Evolutionary conservation across 2,797 vertebrate species (phyloP), one percentile per base, ranked within the genome.

Genomic region (Triplophysa yarkandensis): DNA sequence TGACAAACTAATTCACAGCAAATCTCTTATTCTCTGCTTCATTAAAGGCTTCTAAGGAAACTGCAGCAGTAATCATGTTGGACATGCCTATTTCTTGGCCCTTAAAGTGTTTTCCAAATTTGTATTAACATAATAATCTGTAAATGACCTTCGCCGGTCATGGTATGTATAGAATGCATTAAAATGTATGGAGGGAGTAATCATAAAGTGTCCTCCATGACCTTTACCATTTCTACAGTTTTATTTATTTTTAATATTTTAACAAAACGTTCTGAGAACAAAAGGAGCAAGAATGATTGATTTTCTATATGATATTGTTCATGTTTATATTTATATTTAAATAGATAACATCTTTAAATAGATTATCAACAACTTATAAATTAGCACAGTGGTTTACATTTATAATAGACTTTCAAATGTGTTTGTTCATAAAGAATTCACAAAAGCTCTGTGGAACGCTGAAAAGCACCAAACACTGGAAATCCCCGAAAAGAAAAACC

Each of bases 1-100:
- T 17, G 25, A 48, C 48, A 60, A 72, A 50, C 52, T 67, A 58
- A 77, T 80, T 88, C 84, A 88, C 84, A 86, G 80, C 83, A 86
- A 74, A 76, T 87, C 85, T 80, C 69, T 62, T 57, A 60, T 67
- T 80, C 70, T 82, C 85, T 80, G 72, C 64, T 83, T 80, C 67
- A 77, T 77, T 80, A 83, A 83, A 86, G 80, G 85, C 82, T 50
- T 85, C 83, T 81, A 87, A 85, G 85, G 48, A 85, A 88, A 86
- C 71, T 50, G 83, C 85, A 83, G 78, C 82, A 86, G 86, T 88
- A 89, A 91, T 89, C 85, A 81, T 67, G 79, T 90, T 88, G 84
- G 82, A 79, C 82, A 79, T 84, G 83, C 85, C 76, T 86, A 85
- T 62, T 30, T 61, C 39, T 32, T 64, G 65, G 41, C 68, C 60